Percentiles rank a stretch among this genome's conserved stretches.
Evolutionary conservation across 2,888 invertebrate genomes (phyloP).

Genomic region (Thecocarcelia acutangulata): DNA sequence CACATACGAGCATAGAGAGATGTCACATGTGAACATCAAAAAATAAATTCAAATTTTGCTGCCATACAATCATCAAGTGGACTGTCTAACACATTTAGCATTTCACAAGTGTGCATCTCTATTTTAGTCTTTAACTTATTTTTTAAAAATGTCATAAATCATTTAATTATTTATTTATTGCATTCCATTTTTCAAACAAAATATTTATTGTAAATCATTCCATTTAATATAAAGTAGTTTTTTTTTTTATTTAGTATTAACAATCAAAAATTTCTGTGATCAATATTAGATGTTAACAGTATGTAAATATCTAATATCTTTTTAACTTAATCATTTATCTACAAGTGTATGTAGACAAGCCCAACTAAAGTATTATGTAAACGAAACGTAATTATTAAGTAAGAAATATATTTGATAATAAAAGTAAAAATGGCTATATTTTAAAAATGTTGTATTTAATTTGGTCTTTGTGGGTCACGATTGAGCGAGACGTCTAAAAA

Average conservation of each 20-base stretch:
- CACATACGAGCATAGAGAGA: background rate
- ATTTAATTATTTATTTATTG: conserved; percentile 39
- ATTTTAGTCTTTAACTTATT: background rate
- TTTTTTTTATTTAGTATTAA: conserved; percentile 37
- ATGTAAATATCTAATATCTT: conserved; percentile 8
- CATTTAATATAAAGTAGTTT: background rate
- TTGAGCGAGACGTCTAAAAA: too few species aligned
- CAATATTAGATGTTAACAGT: conserved; percentile 26
- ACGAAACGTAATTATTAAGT: conserved; percentile 26
- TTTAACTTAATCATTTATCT: conserved; percentile 36
- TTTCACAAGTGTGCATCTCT: background rate
- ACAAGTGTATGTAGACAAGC: background rate
- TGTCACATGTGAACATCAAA: background rate
- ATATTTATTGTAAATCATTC: conserved; percentile 37
- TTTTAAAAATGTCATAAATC: background rate
- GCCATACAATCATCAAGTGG: background rate
- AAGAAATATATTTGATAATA: background rate
- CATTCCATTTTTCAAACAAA: conserved; percentile 29
- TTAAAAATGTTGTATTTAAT: too few species aligned
- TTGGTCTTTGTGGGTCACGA: too few species aligned
- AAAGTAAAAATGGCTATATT: too few species aligned
- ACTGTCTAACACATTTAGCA: background rate
- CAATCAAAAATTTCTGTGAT: conserved; percentile 47
- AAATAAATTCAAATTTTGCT: background rate
- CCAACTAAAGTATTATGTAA: conserved; percentile 22